Evolutionary conservation across 2,113 vertebrate species (phyloP), one percentile per base, ranked within the genome.

Genomic region (Donacobius atricapilla): DNA sequence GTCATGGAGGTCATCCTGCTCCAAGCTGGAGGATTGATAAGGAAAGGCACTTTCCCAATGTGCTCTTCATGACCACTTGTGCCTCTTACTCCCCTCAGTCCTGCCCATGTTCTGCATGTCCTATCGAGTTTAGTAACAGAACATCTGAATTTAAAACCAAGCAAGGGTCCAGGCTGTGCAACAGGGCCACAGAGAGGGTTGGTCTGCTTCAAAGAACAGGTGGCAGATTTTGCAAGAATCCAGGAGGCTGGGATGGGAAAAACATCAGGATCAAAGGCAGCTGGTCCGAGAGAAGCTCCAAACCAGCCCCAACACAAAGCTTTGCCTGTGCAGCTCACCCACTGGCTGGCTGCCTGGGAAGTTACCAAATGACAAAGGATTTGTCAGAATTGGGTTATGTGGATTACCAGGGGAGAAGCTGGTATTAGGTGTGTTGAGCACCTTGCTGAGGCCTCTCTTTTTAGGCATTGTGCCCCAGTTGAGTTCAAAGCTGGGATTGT

Each of bases 401-500:
- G 90, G 71, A 61, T 75, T 97, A 79, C 28, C 65, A 39, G 70
- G 56, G 82, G 30, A 87, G 64, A 89, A 91, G 56, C 44, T 31
- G 23, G 89, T 39, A 24, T 89, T 68, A 65, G 70, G 48, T 76
- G 87, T 72, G 81, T 77, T 93, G 79, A 93, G 60, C 2, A 9
- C 44, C 19, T 35, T 39, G 80, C 33, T 93, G 83, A 87, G 27
- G 31, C 56, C 84, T 91, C 80, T 89, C 57, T 87, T 37, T 58
- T 90, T 16, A 60, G 66, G 50, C 47, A 79, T 33, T 85, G 84
- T 5, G 7, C 37, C 64, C 50, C 87, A 76, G 4, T 1, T 61
- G 87, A 89, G 70, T 95, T 91, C 89, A 96, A 95, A 93, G 91
- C 25, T 0, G 48, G 73, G 37, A 56, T 75, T 60, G 78, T 87